These are phyloP conservation scores for Eutolmus rufibarbis DNA, from an alignment of 2,888 invertebrate genomes.

Conservation along the genomic window DNA sequence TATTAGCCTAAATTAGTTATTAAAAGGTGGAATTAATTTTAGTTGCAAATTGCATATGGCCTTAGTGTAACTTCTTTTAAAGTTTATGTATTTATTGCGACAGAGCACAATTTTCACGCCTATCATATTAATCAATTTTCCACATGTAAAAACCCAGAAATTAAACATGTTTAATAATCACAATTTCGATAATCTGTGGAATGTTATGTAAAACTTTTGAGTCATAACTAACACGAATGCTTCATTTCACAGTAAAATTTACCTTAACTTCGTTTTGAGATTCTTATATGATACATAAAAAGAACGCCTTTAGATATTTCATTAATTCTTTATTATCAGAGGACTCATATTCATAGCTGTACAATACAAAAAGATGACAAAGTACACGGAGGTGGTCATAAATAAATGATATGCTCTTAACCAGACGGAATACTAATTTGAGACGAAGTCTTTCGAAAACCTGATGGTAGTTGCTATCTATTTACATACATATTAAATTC, in stretches of 20 bases:
- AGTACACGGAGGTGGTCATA: background rate
- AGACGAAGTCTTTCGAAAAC: background rate
- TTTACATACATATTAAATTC: background rate
- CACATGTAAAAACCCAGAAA: background rate
- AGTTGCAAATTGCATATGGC: too few relatives aligned
- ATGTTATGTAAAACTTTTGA: background rate
- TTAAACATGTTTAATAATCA: background rate
- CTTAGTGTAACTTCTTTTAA: too few relatives aligned
- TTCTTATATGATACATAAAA: background rate
- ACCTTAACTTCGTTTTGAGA: too few relatives aligned
- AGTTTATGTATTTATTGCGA: too few relatives aligned
- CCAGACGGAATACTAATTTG: background rate
- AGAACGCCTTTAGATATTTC: background rate
- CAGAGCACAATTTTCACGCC: too few relatives aligned
- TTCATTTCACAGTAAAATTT: too few relatives aligned
- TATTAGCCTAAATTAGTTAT: too few relatives aligned
- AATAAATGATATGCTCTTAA: background rate
- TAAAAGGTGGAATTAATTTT: too few relatives aligned
- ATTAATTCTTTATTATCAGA: conserved; percentile 4
- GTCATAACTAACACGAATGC: too few relatives aligned
- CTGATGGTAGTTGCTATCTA: background rate
- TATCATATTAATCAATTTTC: background rate
- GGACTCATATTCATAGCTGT: background rate
- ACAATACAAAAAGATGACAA: background rate
- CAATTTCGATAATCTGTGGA: background rate